Conservation (phyloP, 2,113 vertebrate species). For the Microcebus jonahi region DNA sequence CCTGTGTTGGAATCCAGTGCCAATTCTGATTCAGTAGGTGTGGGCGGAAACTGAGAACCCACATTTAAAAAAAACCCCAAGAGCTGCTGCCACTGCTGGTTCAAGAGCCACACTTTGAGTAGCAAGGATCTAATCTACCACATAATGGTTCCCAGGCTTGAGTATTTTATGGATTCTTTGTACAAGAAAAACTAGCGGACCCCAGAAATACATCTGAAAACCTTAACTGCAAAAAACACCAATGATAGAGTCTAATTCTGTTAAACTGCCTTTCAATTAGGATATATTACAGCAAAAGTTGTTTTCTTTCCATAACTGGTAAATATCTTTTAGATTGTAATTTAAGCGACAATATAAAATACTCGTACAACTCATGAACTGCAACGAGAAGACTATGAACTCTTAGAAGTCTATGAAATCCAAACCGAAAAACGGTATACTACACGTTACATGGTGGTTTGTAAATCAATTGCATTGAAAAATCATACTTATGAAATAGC, state of each 20-base stretch:
- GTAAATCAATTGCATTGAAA: not conserved
- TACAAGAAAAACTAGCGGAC: not conserved
- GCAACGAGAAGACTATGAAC: not conserved
- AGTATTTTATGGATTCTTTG: not conserved
- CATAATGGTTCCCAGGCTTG: not conserved
- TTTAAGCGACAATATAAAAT: conserved; percentile 15
- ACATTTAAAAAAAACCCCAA: not conserved
- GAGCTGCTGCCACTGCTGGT: not conserved
- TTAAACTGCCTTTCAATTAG: not conserved
- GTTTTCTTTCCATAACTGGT: not conserved
- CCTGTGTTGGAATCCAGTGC: not conserved
- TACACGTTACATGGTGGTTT: not conserved
- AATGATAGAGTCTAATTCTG: not conserved
- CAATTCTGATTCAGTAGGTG: not conserved
- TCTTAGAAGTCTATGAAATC: not conserved
- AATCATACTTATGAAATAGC: conserved; percentile 4
- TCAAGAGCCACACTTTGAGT: not conserved
- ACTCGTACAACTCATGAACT: not conserved
- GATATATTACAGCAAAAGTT: not conserved
- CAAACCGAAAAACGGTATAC: not conserved
- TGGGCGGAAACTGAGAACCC: not conserved
- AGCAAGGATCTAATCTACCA: not conserved
- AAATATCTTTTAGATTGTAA: not conserved
- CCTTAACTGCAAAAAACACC: not conserved
- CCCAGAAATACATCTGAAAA: not conserved